Conservation (phyloP, 2,797 vertebrate genomes). For the Falco berigora region DNA sequence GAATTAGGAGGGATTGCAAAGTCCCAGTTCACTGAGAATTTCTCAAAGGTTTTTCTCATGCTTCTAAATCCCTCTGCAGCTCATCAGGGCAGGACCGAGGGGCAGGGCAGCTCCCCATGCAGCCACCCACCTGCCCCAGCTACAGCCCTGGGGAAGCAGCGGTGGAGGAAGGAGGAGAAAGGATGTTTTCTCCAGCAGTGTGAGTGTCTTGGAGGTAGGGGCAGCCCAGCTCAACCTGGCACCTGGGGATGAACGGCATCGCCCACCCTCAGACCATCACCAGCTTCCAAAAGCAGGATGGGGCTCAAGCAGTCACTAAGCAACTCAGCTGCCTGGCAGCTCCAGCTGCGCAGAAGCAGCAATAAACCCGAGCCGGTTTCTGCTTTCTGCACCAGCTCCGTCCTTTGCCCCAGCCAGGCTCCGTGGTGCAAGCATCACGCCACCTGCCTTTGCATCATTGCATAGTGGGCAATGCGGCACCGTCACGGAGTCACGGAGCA, state of each 20-base stretch:
- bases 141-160: neutral
- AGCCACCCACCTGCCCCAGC: neutral
- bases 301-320: neutral
- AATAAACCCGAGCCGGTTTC: neutral
- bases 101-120: neutral
- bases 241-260: neutral
- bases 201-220: neutral
- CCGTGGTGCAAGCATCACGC: neutral
- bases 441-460: fast-evolving
- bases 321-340: neutral
- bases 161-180: no score
- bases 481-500: fast-evolving
- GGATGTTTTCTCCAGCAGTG: neutral
- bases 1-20: neutral
- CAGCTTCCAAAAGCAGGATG: neutral
- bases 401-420: neutral
- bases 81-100: neutral
- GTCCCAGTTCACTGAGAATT: neutral
- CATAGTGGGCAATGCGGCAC: neutral
- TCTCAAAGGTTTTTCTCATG: neutral
- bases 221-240: neutral
- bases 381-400: neutral
- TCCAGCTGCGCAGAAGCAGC: neutral
- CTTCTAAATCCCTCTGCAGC: neutral
- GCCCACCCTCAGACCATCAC: neutral